Base-by-base conservation (phyloP, 2,888 invertebrate genomes). In the Lepidochrysops patricia region DNA sequence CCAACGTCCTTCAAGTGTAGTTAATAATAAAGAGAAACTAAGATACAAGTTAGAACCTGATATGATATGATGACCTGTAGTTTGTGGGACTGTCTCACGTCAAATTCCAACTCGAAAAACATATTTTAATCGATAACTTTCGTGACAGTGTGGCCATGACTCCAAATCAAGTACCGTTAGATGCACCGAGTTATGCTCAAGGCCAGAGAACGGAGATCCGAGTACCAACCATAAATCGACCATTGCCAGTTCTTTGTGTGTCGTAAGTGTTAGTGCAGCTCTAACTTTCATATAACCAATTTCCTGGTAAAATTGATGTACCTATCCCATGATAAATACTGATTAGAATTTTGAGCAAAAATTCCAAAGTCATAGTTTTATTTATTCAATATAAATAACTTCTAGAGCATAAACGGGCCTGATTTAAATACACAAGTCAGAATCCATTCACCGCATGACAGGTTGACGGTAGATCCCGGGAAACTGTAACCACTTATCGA, bases 91-190 rank as follows among this genome's bases (percentile, higher is more conserved):
- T 54, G 29, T 29, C 19, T 29, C 7, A 52, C 52, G 27, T 52
- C 15, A 54, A 32, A 54, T 32, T 54, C 7, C 9, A 54, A 54
- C 54, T 29, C 19, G 9, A 12, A 9, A 32, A 54, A 54, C 19
- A 29, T 60, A 25, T 37, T 61, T 70, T 67, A 72, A 74, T 71
- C 65, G 70, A 72, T 71, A 67, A 66, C 68, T 65, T 65, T 68
- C 71, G 68, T 73, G 73, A 73, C 58, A 58, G 50, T 26, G 5
- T 69, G 67, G 64, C 65, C 62, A 69, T 66, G 66, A 73, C 74
- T 72, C 69, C 66, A 73, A 76, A 73, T 67, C 68, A 66, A 71
- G 66, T 67, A 76, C 77, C 75, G 79, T 81, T 78, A 77, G 54
- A 54, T 54, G 54, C 54, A 29, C 54, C 19, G 54, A 54, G 12